Evolutionary conservation across 2,113 vertebrate species (phyloP), one percentile per base, ranked within the genome.

Genomic region (Misgurnus anguillicaudatus): DNA sequence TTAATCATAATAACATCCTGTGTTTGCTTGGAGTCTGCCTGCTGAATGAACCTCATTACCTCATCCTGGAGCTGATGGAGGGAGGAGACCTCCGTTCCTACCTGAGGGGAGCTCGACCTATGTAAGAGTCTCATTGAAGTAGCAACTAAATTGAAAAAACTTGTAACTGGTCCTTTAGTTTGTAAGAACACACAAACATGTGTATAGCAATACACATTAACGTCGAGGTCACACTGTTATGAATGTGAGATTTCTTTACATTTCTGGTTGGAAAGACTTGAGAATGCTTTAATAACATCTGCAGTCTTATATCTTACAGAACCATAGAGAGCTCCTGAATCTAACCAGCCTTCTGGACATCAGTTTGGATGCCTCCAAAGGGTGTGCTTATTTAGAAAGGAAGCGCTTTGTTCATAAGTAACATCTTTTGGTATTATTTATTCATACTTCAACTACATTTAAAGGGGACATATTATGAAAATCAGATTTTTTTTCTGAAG

Each of bases 321-420:
- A 83, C 61, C 87, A 85, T 16, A 83, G 48, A 14, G 80, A 88
- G 75, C 78, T 91, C 31, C 87, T 95, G 61, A 88, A 67, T 62
- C 2, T 87, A 70, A 73, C 53, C 67, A 91, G 91, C 62, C 91
- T 94, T 10, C 61, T 94, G 78, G 90, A 92, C 41, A 83, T 94
- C 66, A 91, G 90, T 80, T 55, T 91, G 81, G 91, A 94, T 85
- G 86, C 93, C 84, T 92, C 91, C 78, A 91, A 91, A 90, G 93
- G 93, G 62, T 94, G 92, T 80, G 89, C 88, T 58, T 95, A 94
- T 86, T 85, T 95, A 81, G 93, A 93, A 67, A 89, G 90, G 80
- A 90, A 92, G 89, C 91, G 83, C 83, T 95, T 95, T 82, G 92
- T 95, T 82, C 94, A 95, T 83, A 94, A 92, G 92, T 94, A 90